Base-by-base conservation (phyloP, 2,888 invertebrate genomes). In the Drosophila falleni region DNA sequence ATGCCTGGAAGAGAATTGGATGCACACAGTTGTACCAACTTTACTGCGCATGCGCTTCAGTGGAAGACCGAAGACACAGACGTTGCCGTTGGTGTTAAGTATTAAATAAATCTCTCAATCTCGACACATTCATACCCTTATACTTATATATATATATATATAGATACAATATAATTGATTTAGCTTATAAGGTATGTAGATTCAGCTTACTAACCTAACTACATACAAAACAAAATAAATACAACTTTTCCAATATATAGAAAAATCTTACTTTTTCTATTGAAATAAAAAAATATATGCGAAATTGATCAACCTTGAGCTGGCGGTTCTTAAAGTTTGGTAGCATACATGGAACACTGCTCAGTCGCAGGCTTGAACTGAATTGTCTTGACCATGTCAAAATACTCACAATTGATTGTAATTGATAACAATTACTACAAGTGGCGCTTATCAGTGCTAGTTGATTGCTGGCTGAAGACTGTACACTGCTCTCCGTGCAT, bases 291-390 rank as follows among this genome's bases (percentile, higher is more conserved):
- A 88, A 83, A 85, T 80, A 86, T 80, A 86, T 69, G 76, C 77
- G 77, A 42, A 55, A 35, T 33, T 49, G 37, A 59, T 60, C 64
- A 71, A 80, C 61, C 71, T 85, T 86, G 78, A 87, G 89, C 87
- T 89, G 87, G 88, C 80, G 76, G 80, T 90, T 87, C 83, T 87
- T 84, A 76, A 85, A 89, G 88, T 85, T 91, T 89, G 89, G 91
- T 87, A 89, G 88, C 81, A 33, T n/a, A 53, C 47, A 65, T 76
- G 80, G 80, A 64, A 46, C 55, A 63, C 37, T 35, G 42, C 11
- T 46, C n/a, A 58, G 39, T 44, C 23, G 33, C 35, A 37, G 15
- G 6, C 23, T 35, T 33, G 37, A 15, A 31, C 39, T 10, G 29
- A 29, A 29, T n/a, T 15, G 26, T n/a, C 16, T 16, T 51, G 41